Evolutionary conservation across 2,113 vertebrate species (phyloP).

Genomic region (Capreolus pygargus): DNA sequence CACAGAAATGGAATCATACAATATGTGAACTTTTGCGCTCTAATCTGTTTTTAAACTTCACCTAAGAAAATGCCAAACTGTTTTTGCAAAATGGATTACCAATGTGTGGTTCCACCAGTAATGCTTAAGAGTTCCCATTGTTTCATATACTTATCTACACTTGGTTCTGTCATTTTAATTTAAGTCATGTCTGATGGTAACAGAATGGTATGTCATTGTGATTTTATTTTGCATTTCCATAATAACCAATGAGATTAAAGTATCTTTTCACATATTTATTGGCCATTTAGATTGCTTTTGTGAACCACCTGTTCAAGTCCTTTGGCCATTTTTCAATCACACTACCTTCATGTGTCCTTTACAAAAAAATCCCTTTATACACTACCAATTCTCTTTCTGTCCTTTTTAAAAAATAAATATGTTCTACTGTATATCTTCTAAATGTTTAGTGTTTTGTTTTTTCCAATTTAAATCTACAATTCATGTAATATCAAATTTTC

Average conservation of each 20-base stretch:
- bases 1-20: neutral
- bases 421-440: neutral
- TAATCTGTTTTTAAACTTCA: neutral
- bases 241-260: neutral
- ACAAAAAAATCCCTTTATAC: neutral
- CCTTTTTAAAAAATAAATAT: neutral
- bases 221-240: constrained; percentile 8
- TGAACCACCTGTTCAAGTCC: neutral
- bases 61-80: neutral
- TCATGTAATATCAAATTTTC: neutral
- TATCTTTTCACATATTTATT: neutral
- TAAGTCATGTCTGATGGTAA: neutral
- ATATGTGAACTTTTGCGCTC: neutral
- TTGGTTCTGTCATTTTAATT: neutral
- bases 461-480: neutral
- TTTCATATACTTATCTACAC: neutral
- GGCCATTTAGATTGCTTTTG: neutral
- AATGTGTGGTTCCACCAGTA: neutral
- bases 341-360: neutral
- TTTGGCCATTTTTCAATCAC: neutral
- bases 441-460: neutral
- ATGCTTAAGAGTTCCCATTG: neutral
- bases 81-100: neutral
- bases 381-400: neutral
- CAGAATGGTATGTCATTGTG: neutral